These are phyloP conservation scores for Amblyteles armatorius DNA, from an alignment of 2,888 invertebrate genomes.

Conservation along the genomic window DNA sequence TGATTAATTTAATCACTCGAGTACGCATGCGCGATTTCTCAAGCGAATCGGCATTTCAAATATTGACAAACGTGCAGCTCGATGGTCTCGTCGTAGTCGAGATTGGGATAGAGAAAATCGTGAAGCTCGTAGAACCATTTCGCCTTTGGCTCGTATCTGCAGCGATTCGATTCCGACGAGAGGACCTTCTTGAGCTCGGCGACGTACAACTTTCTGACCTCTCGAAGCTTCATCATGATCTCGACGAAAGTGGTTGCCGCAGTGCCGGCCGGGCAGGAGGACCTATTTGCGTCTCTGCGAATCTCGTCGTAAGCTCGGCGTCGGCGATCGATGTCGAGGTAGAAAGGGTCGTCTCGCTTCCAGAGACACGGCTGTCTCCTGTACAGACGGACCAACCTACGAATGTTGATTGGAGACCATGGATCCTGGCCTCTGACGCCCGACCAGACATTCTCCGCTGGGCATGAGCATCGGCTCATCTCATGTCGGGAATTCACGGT, in stretches of 20 bases:
- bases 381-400: conserved; percentile 72
- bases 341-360: conserved; percentile 71
- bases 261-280: conserved; percentile 25
- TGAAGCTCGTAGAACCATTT: conserved; percentile 75
- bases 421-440: conserved; percentile 44
- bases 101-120: conserved; percentile 73
- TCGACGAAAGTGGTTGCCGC: conserved; percentile 69
- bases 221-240: conserved; percentile 75
- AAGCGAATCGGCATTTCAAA: conserved; percentile 6
- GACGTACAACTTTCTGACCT: conserved; percentile 72
- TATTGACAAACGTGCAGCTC: conserved; percentile 71
- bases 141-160: conserved; percentile 58
- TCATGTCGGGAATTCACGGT: conserved; percentile 17
- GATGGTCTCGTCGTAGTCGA: conserved; percentile 74
- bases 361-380: conserved; percentile 74
- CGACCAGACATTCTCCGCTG: conserved; percentile 22
- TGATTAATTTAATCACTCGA: conserved; percentile 17
- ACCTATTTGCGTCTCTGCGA: conserved; percentile 62
- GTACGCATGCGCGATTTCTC: neutral
- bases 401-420: conserved; percentile 72
- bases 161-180: conserved; percentile 61
- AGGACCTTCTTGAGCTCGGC: conserved; percentile 70
- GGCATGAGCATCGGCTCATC: conserved; percentile 40
- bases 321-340: conserved; percentile 70
- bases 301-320: conserved; percentile 74